Evolutionary conservation across 1,140 invertebrate species (phyloP).

Genomic region (Drosophila littoralis): DNA sequence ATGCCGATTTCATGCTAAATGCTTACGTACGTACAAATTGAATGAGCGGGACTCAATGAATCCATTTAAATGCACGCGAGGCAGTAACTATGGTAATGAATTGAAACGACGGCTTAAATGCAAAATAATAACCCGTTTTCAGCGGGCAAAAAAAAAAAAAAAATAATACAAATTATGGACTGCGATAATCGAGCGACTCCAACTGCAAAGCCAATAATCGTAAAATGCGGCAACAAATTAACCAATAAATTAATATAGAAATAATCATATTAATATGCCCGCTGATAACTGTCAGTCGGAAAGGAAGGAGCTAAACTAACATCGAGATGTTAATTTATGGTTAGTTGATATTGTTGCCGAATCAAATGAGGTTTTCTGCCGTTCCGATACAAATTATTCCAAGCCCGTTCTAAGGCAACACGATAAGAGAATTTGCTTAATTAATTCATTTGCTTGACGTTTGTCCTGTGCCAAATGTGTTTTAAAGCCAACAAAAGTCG

Average conservation of each 20-base stretch:
- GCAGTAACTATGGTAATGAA: conserved; percentile 77
- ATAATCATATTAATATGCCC: conserved; percentile 76
- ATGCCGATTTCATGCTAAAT: conserved; percentile 61
- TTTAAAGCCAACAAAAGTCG: conserved; percentile 50
- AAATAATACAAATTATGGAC: conserved; percentile 62
- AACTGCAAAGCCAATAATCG: conserved; percentile 74
- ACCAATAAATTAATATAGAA: conserved; percentile 83
- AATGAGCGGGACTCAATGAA: conserved; percentile 76
- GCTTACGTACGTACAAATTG: conserved; percentile 71
- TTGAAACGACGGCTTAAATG: conserved; percentile 75
- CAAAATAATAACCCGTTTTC: conserved; percentile 79
- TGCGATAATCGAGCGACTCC: conserved; percentile 65
- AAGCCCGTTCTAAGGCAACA: too few relatives aligned
- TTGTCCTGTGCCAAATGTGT: conserved; percentile 43
- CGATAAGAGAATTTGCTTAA: neutral
- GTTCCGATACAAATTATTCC: too few relatives aligned
- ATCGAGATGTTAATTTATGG: conserved; percentile 1
- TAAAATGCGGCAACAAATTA: conserved; percentile 78
- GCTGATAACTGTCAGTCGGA: conserved; percentile 71
- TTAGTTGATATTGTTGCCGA: neutral
- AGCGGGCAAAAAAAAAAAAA: conserved; percentile 28
- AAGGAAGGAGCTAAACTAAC: neutral
- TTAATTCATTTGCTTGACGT: conserved; percentile 2
- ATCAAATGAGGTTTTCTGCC: neutral
- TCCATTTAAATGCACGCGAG: conserved; percentile 80